These are phyloP conservation scores for Oxystoma pomonae DNA, from an alignment of 2,888 invertebrate species.

Conservation along the genomic window DNA sequence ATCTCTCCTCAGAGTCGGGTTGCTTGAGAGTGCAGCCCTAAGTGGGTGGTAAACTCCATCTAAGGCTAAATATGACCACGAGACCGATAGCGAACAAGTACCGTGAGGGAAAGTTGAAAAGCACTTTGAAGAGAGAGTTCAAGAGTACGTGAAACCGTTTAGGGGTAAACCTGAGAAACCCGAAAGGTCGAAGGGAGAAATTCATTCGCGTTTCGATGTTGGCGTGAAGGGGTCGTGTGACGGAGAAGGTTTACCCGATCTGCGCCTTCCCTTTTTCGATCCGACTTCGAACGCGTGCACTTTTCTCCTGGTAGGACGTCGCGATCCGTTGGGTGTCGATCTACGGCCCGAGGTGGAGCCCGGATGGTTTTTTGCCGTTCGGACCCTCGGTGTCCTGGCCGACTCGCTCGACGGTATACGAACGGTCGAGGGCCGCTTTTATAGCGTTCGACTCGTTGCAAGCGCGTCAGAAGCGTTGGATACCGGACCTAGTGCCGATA, in stretches of 20 bases:
- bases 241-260: constrained; percentile 18
- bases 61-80: constrained; percentile 55
- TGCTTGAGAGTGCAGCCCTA: constrained; percentile 57
- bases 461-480: constrained; percentile 12
- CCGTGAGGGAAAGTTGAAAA: constrained; percentile 44
- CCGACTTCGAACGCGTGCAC: constrained; percentile 40
- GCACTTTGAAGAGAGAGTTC: constrained; percentile 48
- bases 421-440: constrained; percentile 13
- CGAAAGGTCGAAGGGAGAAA: constrained; percentile 36
- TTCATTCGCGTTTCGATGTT: constrained; percentile 29
- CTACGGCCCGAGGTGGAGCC: constrained; percentile 40
- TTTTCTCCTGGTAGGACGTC: constrained; percentile 52
- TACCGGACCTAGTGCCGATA: constrained; percentile 15
- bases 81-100: constrained; percentile 62
- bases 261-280: constrained; percentile 20
- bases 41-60: constrained; percentile 55
- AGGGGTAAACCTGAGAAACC: constrained; percentile 39
- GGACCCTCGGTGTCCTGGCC: constrained; percentile 22
- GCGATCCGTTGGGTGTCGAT: constrained; percentile 52
- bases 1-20: constrained; percentile 52
- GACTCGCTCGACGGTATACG: constrained; percentile 14
- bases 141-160: constrained; percentile 52
- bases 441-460: constrained; percentile 11
- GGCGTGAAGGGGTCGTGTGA: constrained; percentile 22
- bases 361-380: constrained; percentile 16